Conservation (phyloP, 2,888 invertebrate genomes). For the Nymphalis polychloros region DNA sequence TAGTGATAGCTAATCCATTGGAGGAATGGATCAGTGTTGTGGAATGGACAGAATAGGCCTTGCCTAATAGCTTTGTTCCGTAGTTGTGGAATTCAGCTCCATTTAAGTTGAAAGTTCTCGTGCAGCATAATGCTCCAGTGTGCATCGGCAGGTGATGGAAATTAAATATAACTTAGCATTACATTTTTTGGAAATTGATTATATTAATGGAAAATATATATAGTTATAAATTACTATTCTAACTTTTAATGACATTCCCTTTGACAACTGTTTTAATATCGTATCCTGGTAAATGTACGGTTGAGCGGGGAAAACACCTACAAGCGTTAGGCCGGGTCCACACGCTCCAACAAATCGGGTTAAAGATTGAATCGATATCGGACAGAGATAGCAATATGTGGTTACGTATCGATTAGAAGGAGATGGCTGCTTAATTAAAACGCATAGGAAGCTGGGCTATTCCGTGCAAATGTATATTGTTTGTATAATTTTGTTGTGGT, state of each 20-base stretch:
- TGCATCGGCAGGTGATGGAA: too few relatives aligned
- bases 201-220: too few relatives aligned
- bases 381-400: constrained; percentile 24
- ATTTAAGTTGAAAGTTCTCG: too few relatives aligned
- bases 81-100: too few relatives aligned
- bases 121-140: too few relatives aligned
- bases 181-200: too few relatives aligned
- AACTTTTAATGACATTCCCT: background rate
- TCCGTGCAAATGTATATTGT: constrained; percentile 17
- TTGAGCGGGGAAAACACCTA: constrained; percentile 27
- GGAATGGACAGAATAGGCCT: too few relatives aligned
- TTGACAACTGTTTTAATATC: background rate
- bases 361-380: constrained; percentile 40
- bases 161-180: too few relatives aligned
- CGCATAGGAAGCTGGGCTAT: constrained; percentile 19
- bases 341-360: constrained; percentile 39
- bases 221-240: too few relatives aligned
- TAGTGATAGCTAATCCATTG: too few relatives aligned
- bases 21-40: too few relatives aligned
- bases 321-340: constrained; percentile 38
- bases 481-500: constrained; percentile 12
- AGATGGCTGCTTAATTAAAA: constrained; percentile 35
- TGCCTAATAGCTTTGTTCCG: too few relatives aligned
- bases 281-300: constrained; percentile 5
- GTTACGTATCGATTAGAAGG: constrained; percentile 15